Percentiles rank a stretch among this genome's conserved stretches.
phyloP scores from a whole-genome alignment of 2,797 vertebrate species.

The Steatocranus sp. region DNA sequence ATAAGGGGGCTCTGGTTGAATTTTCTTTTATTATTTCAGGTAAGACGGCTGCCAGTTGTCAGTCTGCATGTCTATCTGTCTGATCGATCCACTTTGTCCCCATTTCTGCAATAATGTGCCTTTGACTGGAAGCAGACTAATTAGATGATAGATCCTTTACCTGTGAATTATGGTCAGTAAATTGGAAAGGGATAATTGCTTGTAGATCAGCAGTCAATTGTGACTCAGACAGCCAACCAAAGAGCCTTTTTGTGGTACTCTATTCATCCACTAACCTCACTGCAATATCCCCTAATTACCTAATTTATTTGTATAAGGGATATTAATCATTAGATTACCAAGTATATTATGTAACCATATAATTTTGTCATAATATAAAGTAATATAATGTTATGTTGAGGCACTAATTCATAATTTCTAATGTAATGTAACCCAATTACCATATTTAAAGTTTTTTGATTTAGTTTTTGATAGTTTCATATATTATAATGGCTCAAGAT shows the following conservation, averaged over 20 bases:
- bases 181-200: slow-evolving; percentile 61
- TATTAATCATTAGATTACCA: slow-evolving; percentile 49
- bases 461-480: slow-evolving; percentile 8
- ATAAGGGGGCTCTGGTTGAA: slow-evolving; percentile 17
- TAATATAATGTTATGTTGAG: slow-evolving; percentile 22
- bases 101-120: slow-evolving; percentile 36
- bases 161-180: slow-evolving; percentile 58
- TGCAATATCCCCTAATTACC: slow-evolving; percentile 36
- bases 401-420: slow-evolving; percentile 12
- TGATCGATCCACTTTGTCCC: slow-evolving; percentile 37
- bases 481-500: not conserved
- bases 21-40: slow-evolving; percentile 31
- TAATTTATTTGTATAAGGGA: slow-evolving; percentile 56
- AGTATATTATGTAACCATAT: slow-evolving; percentile 44
- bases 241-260: slow-evolving; percentile 25
- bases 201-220: slow-evolving; percentile 42
- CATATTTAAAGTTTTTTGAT: slow-evolving; percentile 23
- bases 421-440: slow-evolving; percentile 27
- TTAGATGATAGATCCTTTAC: slow-evolving; percentile 54
- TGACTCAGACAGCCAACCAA: slow-evolving; percentile 29
- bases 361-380: slow-evolving; percentile 43
- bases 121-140: slow-evolving; percentile 43
- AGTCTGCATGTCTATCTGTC: slow-evolving; percentile 12
- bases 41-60: slow-evolving; percentile 27
- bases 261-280: slow-evolving; percentile 28